Evolutionary conservation across 2,113 vertebrate species (phyloP).

Genomic region (Monopterus albus): DNA sequence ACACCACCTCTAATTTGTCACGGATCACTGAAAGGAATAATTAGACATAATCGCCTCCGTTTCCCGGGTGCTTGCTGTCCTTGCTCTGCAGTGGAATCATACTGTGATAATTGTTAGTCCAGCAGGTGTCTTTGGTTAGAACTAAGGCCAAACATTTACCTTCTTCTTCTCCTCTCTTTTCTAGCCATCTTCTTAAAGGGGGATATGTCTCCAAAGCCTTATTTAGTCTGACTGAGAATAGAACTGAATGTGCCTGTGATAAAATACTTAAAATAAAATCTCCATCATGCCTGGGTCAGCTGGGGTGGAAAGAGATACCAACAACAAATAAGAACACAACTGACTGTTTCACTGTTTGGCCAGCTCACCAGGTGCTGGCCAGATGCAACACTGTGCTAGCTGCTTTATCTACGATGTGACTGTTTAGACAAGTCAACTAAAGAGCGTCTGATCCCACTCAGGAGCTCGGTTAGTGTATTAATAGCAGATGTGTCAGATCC

Average conservation of each 20-base stretch:
- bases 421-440: slow-evolving; percentile 32
- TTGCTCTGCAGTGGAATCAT: neutral
- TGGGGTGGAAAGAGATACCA: neutral
- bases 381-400: slow-evolving; percentile 3
- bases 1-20: slow-evolving; percentile 32
- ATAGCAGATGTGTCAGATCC: slow-evolving; percentile 49
- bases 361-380: slow-evolving; percentile 1
- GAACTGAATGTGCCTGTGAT: neutral
- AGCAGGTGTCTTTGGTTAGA: slow-evolving; percentile 2
- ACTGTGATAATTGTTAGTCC: slow-evolving; percentile 8
- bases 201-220: neutral
- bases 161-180: neutral
- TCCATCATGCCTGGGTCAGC: neutral
- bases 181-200: neutral
- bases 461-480: slow-evolving; percentile 36
- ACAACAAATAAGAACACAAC: slow-evolving; percentile 3
- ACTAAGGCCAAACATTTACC: neutral
- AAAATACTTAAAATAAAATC: neutral
- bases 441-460: slow-evolving; percentile 25
- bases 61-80: neutral
- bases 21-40: slow-evolving; percentile 59
- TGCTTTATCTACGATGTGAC: slow-evolving; percentile 33
- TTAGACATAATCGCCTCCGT: slow-evolving; percentile 36
- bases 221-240: neutral
- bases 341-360: slow-evolving; percentile 8